phyloP scores from a whole-genome alignment of 1,140 invertebrate genomes.

The Drosophila arawakana region DNA sequence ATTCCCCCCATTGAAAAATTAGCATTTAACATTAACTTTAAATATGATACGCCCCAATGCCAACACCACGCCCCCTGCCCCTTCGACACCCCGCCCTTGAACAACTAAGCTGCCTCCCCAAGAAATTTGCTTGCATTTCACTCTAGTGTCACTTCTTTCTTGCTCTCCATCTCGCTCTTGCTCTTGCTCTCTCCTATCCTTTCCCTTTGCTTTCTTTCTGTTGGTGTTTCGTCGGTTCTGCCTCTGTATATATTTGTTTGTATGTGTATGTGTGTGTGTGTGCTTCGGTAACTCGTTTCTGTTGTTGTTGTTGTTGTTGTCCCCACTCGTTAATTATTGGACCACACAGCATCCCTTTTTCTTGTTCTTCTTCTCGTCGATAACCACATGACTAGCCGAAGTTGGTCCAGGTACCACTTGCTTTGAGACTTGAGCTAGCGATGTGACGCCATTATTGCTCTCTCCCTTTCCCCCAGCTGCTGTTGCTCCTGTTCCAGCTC shows the following conservation, averaged over 20 bases:
- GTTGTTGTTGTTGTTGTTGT: conserved; percentile 6
- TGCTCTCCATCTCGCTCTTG: not conserved
- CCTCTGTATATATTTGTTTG: conserved; percentile 15
- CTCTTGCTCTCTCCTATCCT: conserved; percentile 1
- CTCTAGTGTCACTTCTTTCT: not conserved
- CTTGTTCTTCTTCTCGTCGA: conserved; percentile 84
- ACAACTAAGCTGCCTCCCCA: not conserved
- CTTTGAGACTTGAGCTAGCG: conserved; percentile 82
- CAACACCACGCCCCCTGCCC: not conserved
- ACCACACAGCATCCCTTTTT: conserved; percentile 84
- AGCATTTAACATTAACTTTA: conserved; percentile 55
- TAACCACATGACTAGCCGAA: conserved; percentile 84
- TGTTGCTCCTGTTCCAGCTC: conserved; percentile 35
- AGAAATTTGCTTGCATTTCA: too few species aligned
- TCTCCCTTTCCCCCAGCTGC: conserved; percentile 51
- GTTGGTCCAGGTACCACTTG: conserved; percentile 83
- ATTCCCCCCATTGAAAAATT: conserved; percentile 26
- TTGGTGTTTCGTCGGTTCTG: conserved; percentile 16
- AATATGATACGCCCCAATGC: conserved; percentile 44
- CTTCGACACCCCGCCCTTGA: not conserved
- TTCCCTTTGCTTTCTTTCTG: not conserved
- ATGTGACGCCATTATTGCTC: conserved; percentile 76
- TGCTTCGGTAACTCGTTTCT: not conserved
- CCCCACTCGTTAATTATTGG: conserved; percentile 71
- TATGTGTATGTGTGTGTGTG: not conserved